Evolutionary conservation across 1,140 invertebrate species (phyloP), one percentile per base, ranked within the genome.

Genomic region (Drosophila navojoa): DNA sequence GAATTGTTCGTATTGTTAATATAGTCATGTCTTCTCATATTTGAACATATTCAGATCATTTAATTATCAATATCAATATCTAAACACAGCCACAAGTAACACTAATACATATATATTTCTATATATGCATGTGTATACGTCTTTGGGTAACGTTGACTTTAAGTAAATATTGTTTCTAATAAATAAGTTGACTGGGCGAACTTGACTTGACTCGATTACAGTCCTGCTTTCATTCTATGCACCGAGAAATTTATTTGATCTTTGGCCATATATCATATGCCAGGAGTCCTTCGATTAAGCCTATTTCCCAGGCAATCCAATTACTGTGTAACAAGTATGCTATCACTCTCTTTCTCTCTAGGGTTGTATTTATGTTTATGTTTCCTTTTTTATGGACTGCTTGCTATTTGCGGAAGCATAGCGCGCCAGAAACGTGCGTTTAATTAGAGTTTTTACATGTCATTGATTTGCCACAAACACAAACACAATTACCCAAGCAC

Each of bases 401-500:
- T 54, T 53, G 71, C 60, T 54, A 15, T 52, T n/a, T 38, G 45
- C 44, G 42, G 61, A 57, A 54, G 63, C 54, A 49, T 73, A 60
- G 57, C 70, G 50, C 44, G 63, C 54, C 71, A 75, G 55, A 70
- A 86, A 86, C 85, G 76, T 81, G 81, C 82, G 81, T 86, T 86
- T 86, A 86, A 86, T 86, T 86, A 86, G 81, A 81, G 78, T 86
- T 86, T 86, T 86, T 81, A 86, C 81, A 78, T 86, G 71, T 78
- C 81, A 86, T 86, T 86, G 81, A 86, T 81, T 86, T 86, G 42
- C 50, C 77, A 77, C 67, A 85, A 71, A 66, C 63, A 55, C 67
- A n/a, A 44, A 22, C 47, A 44, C 49, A 47, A 42, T 50, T 54
- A 72, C 53, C 66, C 66, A 71, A 19, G 22, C 45, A 25, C 16